Evolutionary conservation across 2,113 vertebrate species (phyloP), one percentile per base, ranked within the genome.

Genomic region (Peucedramus taeniatus): DNA sequence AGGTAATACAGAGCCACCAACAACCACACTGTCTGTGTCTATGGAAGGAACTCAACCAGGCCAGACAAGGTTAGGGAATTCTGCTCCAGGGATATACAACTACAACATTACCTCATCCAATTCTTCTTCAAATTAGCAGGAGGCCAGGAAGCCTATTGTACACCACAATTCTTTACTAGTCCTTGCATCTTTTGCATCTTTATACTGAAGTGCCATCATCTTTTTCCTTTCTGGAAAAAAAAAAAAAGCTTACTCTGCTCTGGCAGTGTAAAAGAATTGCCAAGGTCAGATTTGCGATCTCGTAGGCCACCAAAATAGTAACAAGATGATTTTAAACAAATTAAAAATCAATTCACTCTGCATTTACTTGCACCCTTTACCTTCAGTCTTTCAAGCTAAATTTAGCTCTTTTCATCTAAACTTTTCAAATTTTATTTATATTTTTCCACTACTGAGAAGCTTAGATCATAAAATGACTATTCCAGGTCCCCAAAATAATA

Each of bases 31-130:
- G 28, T 45, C 63, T 71, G 40, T 59, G n/a, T 6, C 21, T 44
- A 21, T 0, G 0, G 53, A n/a, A 84, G 11, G n/a, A 87, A 47
- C 30, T 49, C 2, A 13, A 69, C 8, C 49, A 70, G 33, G 30
- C 3, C 57, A 80, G 21, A 65, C 14, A 68, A 44, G 14, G n/a
- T 57, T 18, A 39, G 3, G 8, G 35, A 31, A 64, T 84, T 84
- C 59, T 69, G 64, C 21, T 60, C 19, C 37, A 60, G 27, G 7
- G 16, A 31, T 51, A 64, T 19, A 28, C 22, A 50, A n/a, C 11
- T 27, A 6, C 8, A 68, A 26, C 20, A 20, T 19, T 15, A 26
- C 14, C 60, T 59, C 11, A 51, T 22, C 68, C 9, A 47, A 26
- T 57, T 78, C 81, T 84, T 72, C n/a, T 92, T 69, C 56, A 51